Conservation (phyloP, 2,113 vertebrate species). For the Danio rerio region GRCz12tu NC_133186.1:26446001-26446500, state of each 20-base stretch:
- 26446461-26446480: not conserved
- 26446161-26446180: too few species aligned
- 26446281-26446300: not conserved
- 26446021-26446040: too few species aligned
- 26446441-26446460: not conserved
- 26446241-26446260: not conserved
- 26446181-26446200: not conserved
- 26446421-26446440: not conserved
- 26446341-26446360: constrained; percentile 33
- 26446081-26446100: not conserved
- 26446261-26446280: not conserved
- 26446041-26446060: not conserved
- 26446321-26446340: not conserved
- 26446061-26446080: not conserved
- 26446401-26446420: not conserved
- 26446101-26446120: not conserved
- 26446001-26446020: too few species aligned
- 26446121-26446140: not conserved
- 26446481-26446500: not conserved
- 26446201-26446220: not conserved
- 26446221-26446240: not conserved
- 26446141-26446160: not conserved
- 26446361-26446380: not conserved
- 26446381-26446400: not conserved
- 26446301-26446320: not conserved